phyloP scores from a whole-genome alignment of 2,797 vertebrate species.

The Euphonia xanthogaster region DNA sequence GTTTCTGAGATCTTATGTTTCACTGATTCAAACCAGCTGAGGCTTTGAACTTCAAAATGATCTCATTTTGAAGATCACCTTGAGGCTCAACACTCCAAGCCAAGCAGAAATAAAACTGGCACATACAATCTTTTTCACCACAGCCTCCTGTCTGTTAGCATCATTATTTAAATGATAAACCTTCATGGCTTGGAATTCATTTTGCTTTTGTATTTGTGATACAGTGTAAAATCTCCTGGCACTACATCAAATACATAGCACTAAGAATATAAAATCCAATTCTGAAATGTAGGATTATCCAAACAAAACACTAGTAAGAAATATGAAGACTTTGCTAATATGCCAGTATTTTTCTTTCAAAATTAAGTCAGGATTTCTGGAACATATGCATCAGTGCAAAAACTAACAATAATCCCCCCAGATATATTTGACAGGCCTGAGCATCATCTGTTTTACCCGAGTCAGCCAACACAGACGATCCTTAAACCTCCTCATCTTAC shows the following conservation, averaged over 20 bases:
- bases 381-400: background rate
- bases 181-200: background rate
- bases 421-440: constrained; percentile 4
- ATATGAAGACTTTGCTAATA: constrained; percentile 23
- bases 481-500: constrained; percentile 73
- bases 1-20: background rate
- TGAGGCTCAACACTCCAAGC: background rate
- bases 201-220: background rate
- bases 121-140: background rate
- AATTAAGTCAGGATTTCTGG: constrained; percentile 30
- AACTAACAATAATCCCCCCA: constrained; percentile 28
- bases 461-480: background rate
- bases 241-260: constrained; percentile 25
- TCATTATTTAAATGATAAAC: background rate
- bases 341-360: constrained; percentile 1
- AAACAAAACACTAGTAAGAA: constrained; percentile 43
- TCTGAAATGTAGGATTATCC: constrained; percentile 45
- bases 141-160: background rate
- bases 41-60: background rate
- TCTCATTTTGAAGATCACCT: constrained; percentile 27
- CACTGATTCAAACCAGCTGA: constrained; percentile 23
- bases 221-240: background rate
- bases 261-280: constrained; percentile 24
- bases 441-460: background rate
- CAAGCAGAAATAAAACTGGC: constrained; percentile 22